Percentiles rank a stretch among this genome's conserved stretches.
Evolutionary conservation across 2,113 vertebrate genomes (phyloP).

Genomic region (Mionectes macconnelli): DNA sequence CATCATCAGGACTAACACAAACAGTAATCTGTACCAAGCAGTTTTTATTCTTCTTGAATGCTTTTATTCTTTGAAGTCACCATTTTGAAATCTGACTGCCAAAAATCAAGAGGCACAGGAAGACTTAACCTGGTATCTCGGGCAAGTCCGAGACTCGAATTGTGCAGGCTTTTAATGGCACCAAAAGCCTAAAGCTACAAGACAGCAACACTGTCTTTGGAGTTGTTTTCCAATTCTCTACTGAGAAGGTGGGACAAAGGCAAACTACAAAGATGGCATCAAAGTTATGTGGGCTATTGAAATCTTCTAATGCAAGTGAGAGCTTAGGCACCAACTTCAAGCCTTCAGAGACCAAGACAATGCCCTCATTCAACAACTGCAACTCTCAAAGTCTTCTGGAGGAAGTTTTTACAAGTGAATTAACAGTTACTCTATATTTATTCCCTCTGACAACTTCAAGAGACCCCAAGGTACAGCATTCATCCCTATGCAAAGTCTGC

Average conservation of each 20-base stretch:
- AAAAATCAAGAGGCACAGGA: neutral
- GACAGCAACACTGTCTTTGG: neutral
- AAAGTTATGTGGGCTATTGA: neutral
- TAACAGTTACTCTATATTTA: neutral
- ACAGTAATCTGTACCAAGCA: neutral
- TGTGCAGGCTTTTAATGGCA: neutral
- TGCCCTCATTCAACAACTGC: neutral
- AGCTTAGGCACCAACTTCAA: neutral
- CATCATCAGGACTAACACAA: neutral
- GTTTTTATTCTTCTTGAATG: neutral
- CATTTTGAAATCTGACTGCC: neutral
- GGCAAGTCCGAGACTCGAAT: neutral
- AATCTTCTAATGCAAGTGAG: neutral
- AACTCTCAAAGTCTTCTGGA: neutral
- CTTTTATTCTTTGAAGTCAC: neutral
- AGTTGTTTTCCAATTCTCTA: accelerated
- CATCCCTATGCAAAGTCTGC: neutral
- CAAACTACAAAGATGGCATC: neutral
- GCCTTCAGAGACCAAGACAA: neutral
- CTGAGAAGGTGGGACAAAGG: neutral
- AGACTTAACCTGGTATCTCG: neutral
- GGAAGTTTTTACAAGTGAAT: neutral
- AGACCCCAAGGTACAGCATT: neutral
- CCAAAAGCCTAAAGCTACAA: neutral
- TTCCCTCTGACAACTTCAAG: neutral